Conservation (phyloP, 2,888 invertebrate species). For the Drosophila koepferae region DNA sequence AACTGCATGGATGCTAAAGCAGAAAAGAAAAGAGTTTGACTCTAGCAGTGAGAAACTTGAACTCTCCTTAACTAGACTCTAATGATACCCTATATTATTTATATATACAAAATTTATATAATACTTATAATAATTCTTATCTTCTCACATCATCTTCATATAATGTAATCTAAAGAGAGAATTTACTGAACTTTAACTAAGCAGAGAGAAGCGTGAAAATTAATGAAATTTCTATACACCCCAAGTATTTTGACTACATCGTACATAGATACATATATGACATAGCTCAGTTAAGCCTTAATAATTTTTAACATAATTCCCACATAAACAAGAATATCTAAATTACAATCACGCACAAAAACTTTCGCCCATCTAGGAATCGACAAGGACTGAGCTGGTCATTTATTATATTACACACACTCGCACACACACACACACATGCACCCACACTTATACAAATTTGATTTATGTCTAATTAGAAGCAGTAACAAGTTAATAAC, state of each 20-base stretch:
- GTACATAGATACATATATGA: neutral
- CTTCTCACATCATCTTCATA: neutral
- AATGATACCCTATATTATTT: neutral
- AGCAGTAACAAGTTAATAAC: slow-evolving; percentile 54
- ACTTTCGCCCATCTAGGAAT: slow-evolving; percentile 12
- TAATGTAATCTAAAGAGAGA: too few species aligned
- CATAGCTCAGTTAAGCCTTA: neutral
- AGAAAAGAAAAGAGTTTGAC: rapidly evolving
- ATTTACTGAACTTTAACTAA: too few species aligned
- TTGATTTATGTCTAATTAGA: slow-evolving; percentile 62
- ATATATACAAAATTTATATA: neutral
- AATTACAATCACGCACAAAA: slow-evolving; percentile 32
- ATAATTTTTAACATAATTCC: neutral
- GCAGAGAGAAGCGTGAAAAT: neutral
- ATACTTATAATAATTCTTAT: neutral
- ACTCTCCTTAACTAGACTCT: neutral
- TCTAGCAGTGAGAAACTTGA: neutral
- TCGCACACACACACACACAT: neutral
- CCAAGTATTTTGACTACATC: neutral
- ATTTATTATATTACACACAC: slow-evolving; percentile 28
- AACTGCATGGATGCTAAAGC: neutral
- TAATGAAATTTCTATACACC: neutral
- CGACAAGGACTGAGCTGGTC: neutral
- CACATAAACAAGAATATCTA: slow-evolving; percentile 2
- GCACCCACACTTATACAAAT: slow-evolving; percentile 12